phyloP scores from a whole-genome alignment of 1,140 invertebrate species.

The Eueides isabella region DNA sequence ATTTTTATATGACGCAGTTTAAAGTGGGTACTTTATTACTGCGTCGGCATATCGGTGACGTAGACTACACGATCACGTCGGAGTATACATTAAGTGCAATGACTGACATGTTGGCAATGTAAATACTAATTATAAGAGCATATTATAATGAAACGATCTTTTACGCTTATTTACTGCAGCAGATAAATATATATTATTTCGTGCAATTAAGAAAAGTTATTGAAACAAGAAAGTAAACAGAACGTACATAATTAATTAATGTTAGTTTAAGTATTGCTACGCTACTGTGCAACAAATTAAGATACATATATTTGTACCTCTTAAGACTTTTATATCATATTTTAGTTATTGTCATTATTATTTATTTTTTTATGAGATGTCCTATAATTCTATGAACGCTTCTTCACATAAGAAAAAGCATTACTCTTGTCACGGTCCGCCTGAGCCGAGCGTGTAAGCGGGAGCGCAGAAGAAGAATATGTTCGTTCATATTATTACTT shows the following conservation, averaged over 20 bases:
- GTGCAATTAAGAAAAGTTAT: background rate
- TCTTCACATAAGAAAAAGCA: too few species aligned
- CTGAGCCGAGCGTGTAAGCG: too few species aligned
- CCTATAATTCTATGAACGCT: too few species aligned
- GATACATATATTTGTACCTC: too few species aligned
- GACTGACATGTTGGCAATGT: background rate
- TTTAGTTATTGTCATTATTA: too few species aligned
- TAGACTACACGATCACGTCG: constrained; percentile 12
- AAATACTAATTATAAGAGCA: background rate
- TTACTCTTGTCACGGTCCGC: too few species aligned
- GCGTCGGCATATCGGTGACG: constrained; percentile 2
- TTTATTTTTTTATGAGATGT: too few species aligned
- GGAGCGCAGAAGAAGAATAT: too few species aligned
- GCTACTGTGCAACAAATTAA: too few species aligned
- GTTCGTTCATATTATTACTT: too few species aligned
- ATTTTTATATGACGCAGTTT: constrained; percentile 5
- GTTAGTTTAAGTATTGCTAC: background rate
- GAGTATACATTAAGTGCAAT: constrained; percentile 4
- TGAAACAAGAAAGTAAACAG: background rate
- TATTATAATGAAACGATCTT: background rate
- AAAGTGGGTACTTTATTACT: constrained; percentile 1
- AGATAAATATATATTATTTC: background rate
- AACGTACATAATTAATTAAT: background rate
- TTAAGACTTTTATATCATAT: too few species aligned
- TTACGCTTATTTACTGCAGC: background rate